phyloP scores from a whole-genome alignment of 2,888 invertebrate genomes.

The Spatulosminthurus flaviceps region DNA sequence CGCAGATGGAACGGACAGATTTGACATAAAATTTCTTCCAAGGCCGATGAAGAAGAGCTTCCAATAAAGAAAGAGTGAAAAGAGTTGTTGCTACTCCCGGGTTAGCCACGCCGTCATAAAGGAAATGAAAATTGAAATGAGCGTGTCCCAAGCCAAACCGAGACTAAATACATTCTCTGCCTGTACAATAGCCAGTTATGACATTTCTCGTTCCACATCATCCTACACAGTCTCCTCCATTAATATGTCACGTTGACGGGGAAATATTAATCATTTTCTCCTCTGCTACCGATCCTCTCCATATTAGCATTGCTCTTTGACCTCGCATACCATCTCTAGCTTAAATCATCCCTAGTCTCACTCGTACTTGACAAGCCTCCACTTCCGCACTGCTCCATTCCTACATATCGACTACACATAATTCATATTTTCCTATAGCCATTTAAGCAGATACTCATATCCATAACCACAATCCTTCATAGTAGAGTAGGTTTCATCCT shows the following conservation, averaged over 20 bases:
- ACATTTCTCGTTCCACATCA: slow-evolving; percentile 18
- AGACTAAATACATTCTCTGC: slow-evolving; percentile 7
- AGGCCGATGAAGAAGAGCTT: not conserved
- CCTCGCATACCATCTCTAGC: not conserved
- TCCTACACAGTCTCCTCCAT: slow-evolving; percentile 5
- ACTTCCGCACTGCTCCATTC: too few species aligned
- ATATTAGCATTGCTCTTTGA: slow-evolving; percentile 10
- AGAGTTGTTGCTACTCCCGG: slow-evolving; percentile 2
- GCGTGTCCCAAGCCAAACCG: slow-evolving; percentile 4
- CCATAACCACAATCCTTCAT: too few species aligned
- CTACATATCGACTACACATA: too few species aligned
- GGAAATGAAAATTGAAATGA: slow-evolving; percentile 18
- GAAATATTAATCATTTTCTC: slow-evolving; percentile 13
- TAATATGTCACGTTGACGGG: slow-evolving; percentile 18
- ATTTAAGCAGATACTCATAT: too few species aligned
- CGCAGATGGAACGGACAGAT: slow-evolving; percentile 18
- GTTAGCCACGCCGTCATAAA: slow-evolving; percentile 18
- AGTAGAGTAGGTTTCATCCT: too few species aligned
- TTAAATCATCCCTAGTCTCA: not conserved
- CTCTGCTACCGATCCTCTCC: slow-evolving; percentile 18
- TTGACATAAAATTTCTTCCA: slow-evolving; percentile 7
- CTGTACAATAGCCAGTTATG: slow-evolving; percentile 18
- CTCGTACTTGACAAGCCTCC: too few species aligned
- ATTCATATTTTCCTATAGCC: too few species aligned
- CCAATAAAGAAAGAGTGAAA: slow-evolving; percentile 8